These are phyloP conservation scores for Triplophysa tibetana DNA, from an alignment of 2,113 vertebrate species.

Conservation along the genomic window DNA sequence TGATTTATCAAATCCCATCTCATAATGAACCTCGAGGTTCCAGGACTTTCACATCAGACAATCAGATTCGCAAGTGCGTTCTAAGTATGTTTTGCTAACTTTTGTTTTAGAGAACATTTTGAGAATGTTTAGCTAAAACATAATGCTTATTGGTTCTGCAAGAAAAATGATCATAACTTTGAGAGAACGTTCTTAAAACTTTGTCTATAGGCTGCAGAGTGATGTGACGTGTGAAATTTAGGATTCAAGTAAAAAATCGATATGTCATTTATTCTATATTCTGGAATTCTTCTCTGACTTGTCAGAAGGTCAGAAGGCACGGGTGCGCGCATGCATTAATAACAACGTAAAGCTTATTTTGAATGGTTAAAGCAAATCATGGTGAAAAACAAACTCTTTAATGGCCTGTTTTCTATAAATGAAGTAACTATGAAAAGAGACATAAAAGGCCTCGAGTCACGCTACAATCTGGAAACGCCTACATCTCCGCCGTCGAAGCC, in stretches of 20 bases:
- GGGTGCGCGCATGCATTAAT: constrained; percentile 57
- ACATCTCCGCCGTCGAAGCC: constrained; percentile 63
- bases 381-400: constrained; percentile 67
- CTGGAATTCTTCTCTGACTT: background rate
- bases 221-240: background rate
- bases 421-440: constrained; percentile 55
- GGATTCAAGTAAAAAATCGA: constrained; percentile 8
- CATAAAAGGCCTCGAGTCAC: constrained; percentile 68
- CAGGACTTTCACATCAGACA: background rate
- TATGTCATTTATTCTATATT: constrained; percentile 10
- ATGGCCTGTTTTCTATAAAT: constrained; percentile 69
- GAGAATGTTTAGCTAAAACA: too few relatives aligned
- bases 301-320: constrained; percentile 55
- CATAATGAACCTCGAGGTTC: background rate
- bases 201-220: background rate
- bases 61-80: too few relatives aligned
- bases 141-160: too few relatives aligned
- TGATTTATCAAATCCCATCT: background rate
- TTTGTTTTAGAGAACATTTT: too few relatives aligned
- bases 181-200: too few relatives aligned
- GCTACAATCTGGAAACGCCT: constrained; percentile 68
- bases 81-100: too few relatives aligned
- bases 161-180: too few relatives aligned
- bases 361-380: constrained; percentile 63
- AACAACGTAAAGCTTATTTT: constrained; percentile 71